phyloP scores from a whole-genome alignment of 2,797 vertebrate genomes.

The Tokudaia tokunoshimensis region DNA sequence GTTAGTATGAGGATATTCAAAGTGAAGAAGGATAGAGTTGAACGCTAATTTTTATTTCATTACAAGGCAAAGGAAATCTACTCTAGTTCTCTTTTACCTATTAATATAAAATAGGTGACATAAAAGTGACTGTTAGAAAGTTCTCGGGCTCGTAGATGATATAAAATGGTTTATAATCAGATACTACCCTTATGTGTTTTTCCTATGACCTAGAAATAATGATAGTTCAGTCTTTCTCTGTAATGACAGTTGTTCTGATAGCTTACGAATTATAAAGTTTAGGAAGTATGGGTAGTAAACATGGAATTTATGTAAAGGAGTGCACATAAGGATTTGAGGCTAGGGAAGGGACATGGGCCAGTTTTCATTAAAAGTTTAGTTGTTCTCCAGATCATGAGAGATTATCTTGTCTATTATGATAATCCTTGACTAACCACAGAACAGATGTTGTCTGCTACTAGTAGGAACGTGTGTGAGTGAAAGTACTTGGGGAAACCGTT shows the following conservation, averaged over 20 bases:
- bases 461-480: neutral
- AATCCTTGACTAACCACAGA: neutral
- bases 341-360: neutral
- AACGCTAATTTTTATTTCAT: conserved; percentile 1
- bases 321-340: neutral
- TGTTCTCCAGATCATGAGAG: conserved; percentile 7
- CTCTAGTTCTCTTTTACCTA: neutral
- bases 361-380: conserved; percentile 20
- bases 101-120: neutral
- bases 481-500: neutral
- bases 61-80: neutral
- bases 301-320: neutral
- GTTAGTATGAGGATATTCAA: neutral
- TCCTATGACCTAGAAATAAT: neutral
- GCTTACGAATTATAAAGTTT: neutral
- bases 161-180: neutral
- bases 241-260: neutral
- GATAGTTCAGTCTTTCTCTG: neutral
- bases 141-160: neutral
- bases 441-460: neutral
- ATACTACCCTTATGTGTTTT: neutral
- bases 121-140: conserved; percentile 7
- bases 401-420: conserved; percentile 12
- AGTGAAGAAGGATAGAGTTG: neutral
- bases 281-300: neutral